Evolutionary conservation across 2,888 invertebrate species (phyloP).

Genomic region (Platycnemis pennipes): DNA sequence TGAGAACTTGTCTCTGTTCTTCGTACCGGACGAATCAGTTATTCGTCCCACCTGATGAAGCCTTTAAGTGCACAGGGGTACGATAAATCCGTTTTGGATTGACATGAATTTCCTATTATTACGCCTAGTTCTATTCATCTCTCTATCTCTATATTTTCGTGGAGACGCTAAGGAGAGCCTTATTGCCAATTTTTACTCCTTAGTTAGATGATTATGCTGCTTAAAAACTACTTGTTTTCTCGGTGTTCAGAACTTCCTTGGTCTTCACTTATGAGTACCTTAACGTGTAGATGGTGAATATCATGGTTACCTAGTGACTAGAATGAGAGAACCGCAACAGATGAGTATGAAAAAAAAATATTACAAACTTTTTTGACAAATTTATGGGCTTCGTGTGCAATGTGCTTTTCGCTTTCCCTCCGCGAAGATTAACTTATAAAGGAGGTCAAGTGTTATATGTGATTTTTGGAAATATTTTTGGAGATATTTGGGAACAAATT

Average conservation of each 20-base stretch:
- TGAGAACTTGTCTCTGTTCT: neutral
- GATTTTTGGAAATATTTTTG: constrained; percentile 48
- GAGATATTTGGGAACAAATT: constrained; percentile 9
- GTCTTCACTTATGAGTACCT: neutral
- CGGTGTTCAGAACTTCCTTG: neutral
- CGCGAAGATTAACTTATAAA: neutral
- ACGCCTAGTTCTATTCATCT: neutral
- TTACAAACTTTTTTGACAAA: neutral
- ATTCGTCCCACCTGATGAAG: neutral
- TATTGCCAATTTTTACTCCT: neutral
- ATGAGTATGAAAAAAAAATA: too few relatives aligned
- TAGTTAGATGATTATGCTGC: neutral
- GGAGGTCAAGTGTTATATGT: neutral
- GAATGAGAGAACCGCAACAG: neutral
- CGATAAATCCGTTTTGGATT: neutral
- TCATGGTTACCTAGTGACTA: neutral
- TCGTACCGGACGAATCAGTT: too few relatives aligned
- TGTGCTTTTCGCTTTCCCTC: neutral
- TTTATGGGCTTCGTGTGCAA: neutral
- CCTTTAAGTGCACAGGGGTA: neutral
- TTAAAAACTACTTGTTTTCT: neutral
- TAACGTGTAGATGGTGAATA: neutral
- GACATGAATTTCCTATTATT: neutral
- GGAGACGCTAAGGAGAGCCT: neutral
- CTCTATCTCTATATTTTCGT: neutral